Evolutionary conservation across 2,797 vertebrate species (phyloP).

Genomic region (Sylvia borin): DNA sequence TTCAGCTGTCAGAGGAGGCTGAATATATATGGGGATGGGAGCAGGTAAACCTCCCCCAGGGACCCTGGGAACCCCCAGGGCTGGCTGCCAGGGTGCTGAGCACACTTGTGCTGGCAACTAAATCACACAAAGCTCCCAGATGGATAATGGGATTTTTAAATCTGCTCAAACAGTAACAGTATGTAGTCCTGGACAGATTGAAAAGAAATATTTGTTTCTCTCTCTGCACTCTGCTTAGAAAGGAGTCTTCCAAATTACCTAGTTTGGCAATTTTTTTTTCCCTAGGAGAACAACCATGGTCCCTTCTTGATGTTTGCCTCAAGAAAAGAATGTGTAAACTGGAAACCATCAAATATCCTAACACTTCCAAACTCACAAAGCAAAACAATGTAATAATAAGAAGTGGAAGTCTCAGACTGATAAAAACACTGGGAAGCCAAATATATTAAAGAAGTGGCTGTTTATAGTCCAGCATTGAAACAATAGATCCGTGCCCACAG

Average conservation of each 20-base stretch:
- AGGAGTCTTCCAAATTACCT: not conserved
- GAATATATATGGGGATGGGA: rapidly evolving
- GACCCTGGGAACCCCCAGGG: not conserved
- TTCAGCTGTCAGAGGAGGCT: not conserved
- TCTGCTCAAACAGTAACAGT: not conserved
- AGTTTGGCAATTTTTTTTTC: not conserved
- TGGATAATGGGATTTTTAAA: not conserved
- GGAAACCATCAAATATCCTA: not conserved
- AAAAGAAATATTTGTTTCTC: not conserved
- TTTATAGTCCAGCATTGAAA: not conserved
- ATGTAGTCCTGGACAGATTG: not conserved
- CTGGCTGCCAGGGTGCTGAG: not conserved
- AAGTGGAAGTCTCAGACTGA: not conserved
- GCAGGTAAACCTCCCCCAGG: not conserved
- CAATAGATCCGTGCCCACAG: not conserved
- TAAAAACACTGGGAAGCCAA: not conserved
- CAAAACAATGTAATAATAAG: not conserved
- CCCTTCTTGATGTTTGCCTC: not conserved
- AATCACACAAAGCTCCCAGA: not conserved
- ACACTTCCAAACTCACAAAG: not conserved
- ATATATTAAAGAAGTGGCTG: not conserved
- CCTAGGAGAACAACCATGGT: not conserved
- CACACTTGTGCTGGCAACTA: not conserved
- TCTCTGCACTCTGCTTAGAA: not conserved
- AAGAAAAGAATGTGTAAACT: not conserved